Evolutionary conservation across 2,888 invertebrate species (phyloP).

Genomic region (Nemurella pictetii): DNA sequence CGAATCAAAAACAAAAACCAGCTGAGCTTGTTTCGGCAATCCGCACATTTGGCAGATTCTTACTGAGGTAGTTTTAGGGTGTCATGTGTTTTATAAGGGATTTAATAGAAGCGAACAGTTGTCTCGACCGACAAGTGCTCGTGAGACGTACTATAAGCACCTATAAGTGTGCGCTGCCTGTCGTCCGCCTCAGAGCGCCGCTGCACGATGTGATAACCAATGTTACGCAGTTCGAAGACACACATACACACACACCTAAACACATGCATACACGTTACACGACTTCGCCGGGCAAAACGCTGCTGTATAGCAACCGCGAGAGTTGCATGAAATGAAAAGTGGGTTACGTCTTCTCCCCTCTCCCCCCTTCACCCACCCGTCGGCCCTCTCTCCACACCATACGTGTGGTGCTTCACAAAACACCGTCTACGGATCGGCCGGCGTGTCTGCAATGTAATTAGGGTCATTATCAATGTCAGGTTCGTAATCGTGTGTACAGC

Average conservation of each 20-base stretch:
- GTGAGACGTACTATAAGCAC: too few relatives aligned
- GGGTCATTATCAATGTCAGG: slow-evolving; percentile 17
- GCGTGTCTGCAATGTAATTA: neutral
- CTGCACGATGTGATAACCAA: neutral
- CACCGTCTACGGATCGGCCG: neutral
- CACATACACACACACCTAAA: neutral
- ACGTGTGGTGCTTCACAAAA: neutral
- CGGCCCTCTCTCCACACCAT: too few relatives aligned
- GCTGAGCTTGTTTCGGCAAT: too few relatives aligned
- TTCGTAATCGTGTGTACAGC: neutral
- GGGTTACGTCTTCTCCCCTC: neutral
- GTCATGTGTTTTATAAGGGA: too few relatives aligned
- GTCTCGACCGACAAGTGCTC: too few relatives aligned
- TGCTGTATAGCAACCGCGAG: neutral
- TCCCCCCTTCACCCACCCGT: too few relatives aligned
- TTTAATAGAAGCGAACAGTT: too few relatives aligned
- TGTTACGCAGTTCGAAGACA: neutral
- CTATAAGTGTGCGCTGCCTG: too few relatives aligned
- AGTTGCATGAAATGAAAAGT: neutral
- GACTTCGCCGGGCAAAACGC: neutral
- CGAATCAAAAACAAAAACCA: too few relatives aligned
- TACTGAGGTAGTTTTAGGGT: too few relatives aligned
- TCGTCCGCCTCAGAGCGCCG: neutral
- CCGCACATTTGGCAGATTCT: too few relatives aligned
- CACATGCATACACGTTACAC: too few relatives aligned